Conservation (phyloP, 2,888 invertebrate genomes). For the Poecilobothrus nobilitatus region DNA sequence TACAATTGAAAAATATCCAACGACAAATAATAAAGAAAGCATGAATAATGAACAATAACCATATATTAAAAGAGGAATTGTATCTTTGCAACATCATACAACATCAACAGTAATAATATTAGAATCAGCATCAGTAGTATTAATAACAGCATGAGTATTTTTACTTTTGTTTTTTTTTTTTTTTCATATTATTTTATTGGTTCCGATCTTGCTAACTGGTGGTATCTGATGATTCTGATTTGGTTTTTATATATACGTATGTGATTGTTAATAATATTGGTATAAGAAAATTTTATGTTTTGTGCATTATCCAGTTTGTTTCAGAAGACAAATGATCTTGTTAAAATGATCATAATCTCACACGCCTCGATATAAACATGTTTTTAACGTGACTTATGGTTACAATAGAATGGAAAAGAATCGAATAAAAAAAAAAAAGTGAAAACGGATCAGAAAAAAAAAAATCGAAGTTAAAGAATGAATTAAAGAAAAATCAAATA, state of each 20-base stretch:
- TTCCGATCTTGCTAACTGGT: background rate
- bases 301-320: background rate
- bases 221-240: background rate
- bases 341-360: background rate
- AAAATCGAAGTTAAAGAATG: too few species aligned
- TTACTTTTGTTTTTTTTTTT: conserved; percentile 8
- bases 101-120: conserved; percentile 1
- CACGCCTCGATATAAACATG: background rate
- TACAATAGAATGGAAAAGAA: background rate
- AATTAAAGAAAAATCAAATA: too few species aligned
- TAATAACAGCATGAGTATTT: background rate
- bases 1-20: conserved; percentile 25
- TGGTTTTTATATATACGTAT: too few species aligned
- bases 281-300: background rate
- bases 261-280: too few species aligned
- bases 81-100: background rate
- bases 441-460: too few species aligned
- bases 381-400: background rate
- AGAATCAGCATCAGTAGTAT: conserved; percentile 2
- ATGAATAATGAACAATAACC: conserved; percentile 7
- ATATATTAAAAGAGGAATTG: too few species aligned
- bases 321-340: background rate
- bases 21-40: conserved; percentile 10
- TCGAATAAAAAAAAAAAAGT: background rate
- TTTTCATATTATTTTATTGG: conserved; percentile 10